Base-by-base conservation (phyloP, 2,113 vertebrate genomes). In the Zingel zingel region DNA sequence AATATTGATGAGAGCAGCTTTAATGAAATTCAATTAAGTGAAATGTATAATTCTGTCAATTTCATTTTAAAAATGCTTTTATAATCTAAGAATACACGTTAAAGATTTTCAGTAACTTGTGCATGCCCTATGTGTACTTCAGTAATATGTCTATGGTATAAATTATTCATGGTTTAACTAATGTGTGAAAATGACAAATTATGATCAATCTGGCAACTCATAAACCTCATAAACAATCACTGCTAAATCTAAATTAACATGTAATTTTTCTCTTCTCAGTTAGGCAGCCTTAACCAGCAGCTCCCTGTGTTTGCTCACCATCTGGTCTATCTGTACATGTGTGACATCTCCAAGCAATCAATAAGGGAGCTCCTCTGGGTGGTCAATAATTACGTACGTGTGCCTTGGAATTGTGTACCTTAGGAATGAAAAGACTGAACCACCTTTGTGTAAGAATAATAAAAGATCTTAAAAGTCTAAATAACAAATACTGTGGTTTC, bases 261-360 rank as follows among this genome's bases (percentile, higher is more conserved):
- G 18, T 18, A 21, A 13, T 23, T 62, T 62, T 39, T 33, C 33
- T 33, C 33, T 33, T 33, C 33, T 14, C 33, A 1, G 18, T 64
- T 12, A 47, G 27, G 56, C 57, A 39, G 68, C 47, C 50, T 70
- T 11, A 64, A 51, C 19, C 57, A 74, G 57, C 63, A 63, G 8
- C 76, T 67, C 58, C 10, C 25, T 62, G 23, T 61, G 67, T 82
- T 82, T 79, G 45, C 30, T 77, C 64, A 58, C 73, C 74, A 50
- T 86, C 75, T 85, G 79, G 16, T 84, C 50, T 5, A 23, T 73
- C 76, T 39, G 66, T n/a, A 62, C 78, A 50, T 33, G 43, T 51
- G 81, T 81, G 47, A 71, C 69, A 51, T 74, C 73, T 72, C 73
- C 65, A 72, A 27, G 62, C 64, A 76, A 59, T 67, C 72, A 58